Percentiles rank a stretch among this genome's conserved stretches.
phyloP scores from a whole-genome alignment of 1,140 invertebrate species.

The Drosophila ironensis region DNA sequence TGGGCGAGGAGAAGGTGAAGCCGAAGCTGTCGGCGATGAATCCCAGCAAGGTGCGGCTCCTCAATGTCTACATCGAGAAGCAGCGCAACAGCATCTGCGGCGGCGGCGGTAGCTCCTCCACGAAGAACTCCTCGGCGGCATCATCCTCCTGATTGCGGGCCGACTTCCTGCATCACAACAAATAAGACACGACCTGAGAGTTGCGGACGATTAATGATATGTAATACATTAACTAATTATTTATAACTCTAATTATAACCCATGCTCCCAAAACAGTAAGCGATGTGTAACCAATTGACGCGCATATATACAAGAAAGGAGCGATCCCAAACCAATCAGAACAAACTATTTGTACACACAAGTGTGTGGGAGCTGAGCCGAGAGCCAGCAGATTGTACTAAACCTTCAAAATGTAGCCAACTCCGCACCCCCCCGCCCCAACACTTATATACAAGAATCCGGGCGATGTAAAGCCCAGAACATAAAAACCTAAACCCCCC shows the following conservation, averaged over 20 bases:
- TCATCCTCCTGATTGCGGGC: slow-evolving; percentile 79
- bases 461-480: too few species aligned
- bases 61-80: slow-evolving; percentile 79
- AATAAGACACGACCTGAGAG: slow-evolving; percentile 57
- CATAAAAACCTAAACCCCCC: not conserved
- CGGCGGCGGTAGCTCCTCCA: slow-evolving; percentile 58
- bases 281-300: slow-evolving; percentile 55
- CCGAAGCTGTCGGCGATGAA: slow-evolving; percentile 90
- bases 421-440: slow-evolving; percentile 11
- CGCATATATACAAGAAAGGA: slow-evolving; percentile 23
- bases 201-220: slow-evolving; percentile 49
- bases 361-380: slow-evolving; percentile 16
- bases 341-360: slow-evolving; percentile 31
- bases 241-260: slow-evolving; percentile 53
- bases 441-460: not conserved
- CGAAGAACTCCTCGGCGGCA: slow-evolving; percentile 77
- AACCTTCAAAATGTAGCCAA: slow-evolving; percentile 17
- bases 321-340: slow-evolving; percentile 21
- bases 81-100: slow-evolving; percentile 54
- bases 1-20: slow-evolving; percentile 91
- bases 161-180: slow-evolving; percentile 33
- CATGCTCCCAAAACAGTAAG: slow-evolving; percentile 16
- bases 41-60: slow-evolving; percentile 87
- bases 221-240: slow-evolving; percentile 63
- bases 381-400: slow-evolving; percentile 16